Percentiles rank a stretch among this genome's conserved stretches.
Conservation (phyloP, 2,113 vertebrate species). For the Ariopsis seemanni region DNA sequence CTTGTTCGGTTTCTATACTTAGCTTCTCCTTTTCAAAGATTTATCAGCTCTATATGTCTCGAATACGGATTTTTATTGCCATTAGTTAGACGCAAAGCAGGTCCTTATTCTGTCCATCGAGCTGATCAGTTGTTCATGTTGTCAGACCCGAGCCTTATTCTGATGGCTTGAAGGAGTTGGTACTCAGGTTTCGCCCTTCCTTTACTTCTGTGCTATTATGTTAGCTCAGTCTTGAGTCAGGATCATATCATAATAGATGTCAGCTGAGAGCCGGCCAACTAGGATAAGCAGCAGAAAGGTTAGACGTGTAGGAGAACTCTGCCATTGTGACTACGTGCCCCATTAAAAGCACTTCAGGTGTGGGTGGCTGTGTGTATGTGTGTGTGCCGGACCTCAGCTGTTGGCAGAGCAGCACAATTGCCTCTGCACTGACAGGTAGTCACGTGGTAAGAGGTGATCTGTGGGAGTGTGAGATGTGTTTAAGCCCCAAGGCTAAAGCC, state of each 20-base stretch:
- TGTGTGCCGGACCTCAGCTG: constrained; percentile 50
- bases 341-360: constrained; percentile 48
- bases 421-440: constrained; percentile 51
- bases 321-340: constrained; percentile 45
- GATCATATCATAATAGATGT: constrained; percentile 44
- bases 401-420: constrained; percentile 51
- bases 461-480: constrained; percentile 54
- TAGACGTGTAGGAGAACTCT: constrained; percentile 46
- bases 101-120: not conserved
- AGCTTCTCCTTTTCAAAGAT: not conserved
- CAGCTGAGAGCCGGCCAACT: constrained; percentile 42
- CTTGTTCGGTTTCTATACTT: not conserved
- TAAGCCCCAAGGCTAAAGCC: constrained; percentile 60
- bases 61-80: not conserved
- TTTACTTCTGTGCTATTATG: constrained; percentile 9
- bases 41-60: not conserved
- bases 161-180: not conserved
- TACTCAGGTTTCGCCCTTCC: not conserved
- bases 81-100: not conserved
- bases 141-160: not conserved
- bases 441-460: constrained; percentile 51
- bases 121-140: not conserved
- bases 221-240: constrained; percentile 25
- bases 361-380: constrained; percentile 26
- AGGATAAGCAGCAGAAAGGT: constrained; percentile 44